phyloP scores from a whole-genome alignment of 2,888 invertebrate genomes.

The Andrena fulva region DNA sequence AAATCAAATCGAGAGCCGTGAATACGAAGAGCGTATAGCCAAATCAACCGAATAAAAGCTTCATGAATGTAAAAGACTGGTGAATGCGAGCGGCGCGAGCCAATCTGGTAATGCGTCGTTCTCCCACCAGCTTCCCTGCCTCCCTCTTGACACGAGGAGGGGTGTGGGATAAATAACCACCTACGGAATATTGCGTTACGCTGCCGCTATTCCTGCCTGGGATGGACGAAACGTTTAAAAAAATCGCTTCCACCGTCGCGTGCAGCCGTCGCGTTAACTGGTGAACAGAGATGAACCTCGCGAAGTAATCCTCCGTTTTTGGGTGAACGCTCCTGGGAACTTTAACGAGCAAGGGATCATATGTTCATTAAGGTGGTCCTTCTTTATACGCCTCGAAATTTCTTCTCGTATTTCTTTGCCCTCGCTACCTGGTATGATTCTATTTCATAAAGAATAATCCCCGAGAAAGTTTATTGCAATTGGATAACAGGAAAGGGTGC shows the following conservation, averaged over 20 bases:
- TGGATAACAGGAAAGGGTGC: too few species aligned
- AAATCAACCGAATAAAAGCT: conserved; percentile 84
- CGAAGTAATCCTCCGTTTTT: too few species aligned
- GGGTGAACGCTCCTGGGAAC: too few species aligned
- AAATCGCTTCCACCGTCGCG: conserved; percentile 17
- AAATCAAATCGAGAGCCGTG: conserved; percentile 83
- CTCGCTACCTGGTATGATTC: too few species aligned
- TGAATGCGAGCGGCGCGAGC: conserved; percentile 79
- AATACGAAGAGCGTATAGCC: conserved; percentile 81
- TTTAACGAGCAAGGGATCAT: too few species aligned
- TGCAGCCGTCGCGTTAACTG: background rate
- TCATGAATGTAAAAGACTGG: conserved; percentile 84
- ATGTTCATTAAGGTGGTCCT: too few species aligned
- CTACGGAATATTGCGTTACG: conserved; percentile 49
- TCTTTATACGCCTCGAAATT: too few species aligned
- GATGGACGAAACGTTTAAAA: conserved; percentile 49
- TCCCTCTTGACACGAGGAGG: conserved; percentile 29
- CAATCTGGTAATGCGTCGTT: conserved; percentile 83
- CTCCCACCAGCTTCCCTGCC: conserved; percentile 31
- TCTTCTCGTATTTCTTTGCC: too few species aligned
- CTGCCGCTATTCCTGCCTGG: background rate
- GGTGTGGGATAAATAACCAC: conserved; percentile 52
- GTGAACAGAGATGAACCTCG: too few species aligned
- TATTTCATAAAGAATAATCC: too few species aligned
- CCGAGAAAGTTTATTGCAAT: too few species aligned